Evolutionary conservation across 2,888 invertebrate genomes (phyloP).

Genomic region (Neria commutata): DNA sequence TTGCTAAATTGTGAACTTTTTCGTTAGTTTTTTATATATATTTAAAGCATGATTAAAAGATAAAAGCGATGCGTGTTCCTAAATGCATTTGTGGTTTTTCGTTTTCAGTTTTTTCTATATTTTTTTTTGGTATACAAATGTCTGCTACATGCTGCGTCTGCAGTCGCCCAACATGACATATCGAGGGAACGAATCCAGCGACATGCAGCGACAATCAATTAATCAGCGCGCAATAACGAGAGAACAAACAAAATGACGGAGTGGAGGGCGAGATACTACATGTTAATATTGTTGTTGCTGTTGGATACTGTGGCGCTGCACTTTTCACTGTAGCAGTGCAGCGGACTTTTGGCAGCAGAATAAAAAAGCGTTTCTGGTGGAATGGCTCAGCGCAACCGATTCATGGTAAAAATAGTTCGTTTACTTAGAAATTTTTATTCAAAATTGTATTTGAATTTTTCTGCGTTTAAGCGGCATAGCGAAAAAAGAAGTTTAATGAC

Average conservation of each 20-base stretch:
- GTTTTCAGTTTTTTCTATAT: not conserved
- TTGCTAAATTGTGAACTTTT: no score
- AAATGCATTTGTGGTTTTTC: constrained; percentile 49
- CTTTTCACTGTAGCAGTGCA: constrained; percentile 33
- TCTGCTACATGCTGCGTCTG: constrained; percentile 44
- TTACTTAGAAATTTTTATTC: no score
- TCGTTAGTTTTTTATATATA: constrained; percentile 10
- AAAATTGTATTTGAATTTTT: no score
- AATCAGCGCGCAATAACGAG: constrained; percentile 54
- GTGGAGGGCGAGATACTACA: constrained; percentile 16
- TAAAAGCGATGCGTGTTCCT: constrained; percentile 29
- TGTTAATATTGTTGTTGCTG: constrained; percentile 18
- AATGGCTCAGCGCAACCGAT: not conserved
- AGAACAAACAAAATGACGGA: constrained; percentile 38
- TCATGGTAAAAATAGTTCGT: no score
- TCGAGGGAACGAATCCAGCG: constrained; percentile 46
- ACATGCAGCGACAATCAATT: constrained; percentile 55
- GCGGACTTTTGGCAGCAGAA: constrained; percentile 47
- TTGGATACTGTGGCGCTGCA: constrained; percentile 42
- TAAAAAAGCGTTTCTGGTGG: no score
- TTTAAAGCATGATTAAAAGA: constrained; percentile 20
- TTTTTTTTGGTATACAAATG: constrained; percentile 52
- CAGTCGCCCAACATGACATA: constrained; percentile 44
- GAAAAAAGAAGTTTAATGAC: no score
- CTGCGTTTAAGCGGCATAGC: no score